Evolutionary conservation across 2,113 vertebrate species (phyloP).

Genomic region (Anseranas semipalmata): DNA sequence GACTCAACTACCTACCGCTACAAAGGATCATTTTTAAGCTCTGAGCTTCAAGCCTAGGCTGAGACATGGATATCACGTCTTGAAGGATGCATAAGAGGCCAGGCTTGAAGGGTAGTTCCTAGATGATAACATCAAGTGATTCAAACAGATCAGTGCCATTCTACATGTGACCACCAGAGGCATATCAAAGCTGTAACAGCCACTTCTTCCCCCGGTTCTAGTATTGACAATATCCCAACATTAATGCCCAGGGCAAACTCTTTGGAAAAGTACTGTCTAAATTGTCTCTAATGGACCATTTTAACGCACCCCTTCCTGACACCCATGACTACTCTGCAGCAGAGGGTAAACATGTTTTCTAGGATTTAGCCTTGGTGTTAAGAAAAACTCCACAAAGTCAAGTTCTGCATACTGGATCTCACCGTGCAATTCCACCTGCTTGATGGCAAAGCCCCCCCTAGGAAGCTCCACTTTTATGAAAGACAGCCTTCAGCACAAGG

Average conservation of each 20-base stretch:
- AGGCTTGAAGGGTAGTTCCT: neutral
- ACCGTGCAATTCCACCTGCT: neutral
- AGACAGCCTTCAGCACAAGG: neutral
- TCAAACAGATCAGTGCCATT: neutral
- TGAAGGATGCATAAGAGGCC: rapidly evolving
- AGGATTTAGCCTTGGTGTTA: neutral
- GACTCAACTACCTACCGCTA: neutral
- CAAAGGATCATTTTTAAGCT: neutral
- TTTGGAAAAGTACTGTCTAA: neutral
- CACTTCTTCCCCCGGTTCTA: neutral
- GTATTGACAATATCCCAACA: neutral
- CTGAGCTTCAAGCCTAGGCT: neutral
- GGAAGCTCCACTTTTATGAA: neutral
- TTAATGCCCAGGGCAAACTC: neutral
- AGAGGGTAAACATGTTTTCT: neutral
- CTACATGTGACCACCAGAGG: neutral
- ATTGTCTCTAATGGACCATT: neutral
- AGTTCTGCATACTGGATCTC: neutral
- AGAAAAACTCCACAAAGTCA: neutral
- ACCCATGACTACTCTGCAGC: neutral
- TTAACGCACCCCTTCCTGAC: neutral
- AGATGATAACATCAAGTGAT: neutral
- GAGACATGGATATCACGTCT: rapidly evolving
- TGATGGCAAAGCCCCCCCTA: neutral
- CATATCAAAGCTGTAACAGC: neutral